These are phyloP conservation scores for Callyntrura sp. DNA, from an alignment of 2,888 invertebrate genomes.

Conservation along the genomic window DNA sequence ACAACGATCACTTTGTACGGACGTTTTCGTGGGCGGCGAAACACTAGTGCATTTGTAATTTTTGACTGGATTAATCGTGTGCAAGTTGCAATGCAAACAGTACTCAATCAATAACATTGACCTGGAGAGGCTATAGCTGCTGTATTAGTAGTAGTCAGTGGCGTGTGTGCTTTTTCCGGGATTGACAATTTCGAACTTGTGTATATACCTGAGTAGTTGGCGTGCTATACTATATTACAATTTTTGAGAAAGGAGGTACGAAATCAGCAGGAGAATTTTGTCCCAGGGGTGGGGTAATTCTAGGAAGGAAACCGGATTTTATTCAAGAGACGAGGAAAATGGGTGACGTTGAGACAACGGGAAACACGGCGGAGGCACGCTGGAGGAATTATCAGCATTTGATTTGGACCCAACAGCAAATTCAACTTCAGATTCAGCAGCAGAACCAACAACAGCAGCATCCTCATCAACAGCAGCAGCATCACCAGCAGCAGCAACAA, in stretches of 20 bases:
- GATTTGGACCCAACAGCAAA: conserved; percentile 83
- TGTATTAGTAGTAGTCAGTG: no score
- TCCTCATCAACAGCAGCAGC: conserved; percentile 21
- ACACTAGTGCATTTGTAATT: no score
- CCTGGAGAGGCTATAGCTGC: no score
- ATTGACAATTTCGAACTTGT: no score
- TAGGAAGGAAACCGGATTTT: not conserved
- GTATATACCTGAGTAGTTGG: no score
- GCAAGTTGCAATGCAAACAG: no score
- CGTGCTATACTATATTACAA: no score
- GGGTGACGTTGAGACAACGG: conserved; percentile 67
- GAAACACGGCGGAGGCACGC: conserved; percentile 77
- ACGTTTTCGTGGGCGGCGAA: no score
- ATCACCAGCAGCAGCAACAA: conserved; percentile 47
- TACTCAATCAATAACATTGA: no score
- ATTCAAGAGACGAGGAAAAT: conserved; percentile 72
- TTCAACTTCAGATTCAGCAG: conserved; percentile 83
- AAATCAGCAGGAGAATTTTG: not conserved
- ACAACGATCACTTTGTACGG: no score
- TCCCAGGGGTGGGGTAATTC: not conserved
- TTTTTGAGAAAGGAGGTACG: not conserved
- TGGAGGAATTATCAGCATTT: conserved; percentile 83
- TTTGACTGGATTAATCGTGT: no score
- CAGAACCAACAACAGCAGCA: conserved; percentile 76
- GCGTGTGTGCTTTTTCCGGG: not conserved